These are phyloP conservation scores for Trematocara nigrifrons DNA, from an alignment of 2,113 vertebrate species.

Conservation along the genomic window DNA sequence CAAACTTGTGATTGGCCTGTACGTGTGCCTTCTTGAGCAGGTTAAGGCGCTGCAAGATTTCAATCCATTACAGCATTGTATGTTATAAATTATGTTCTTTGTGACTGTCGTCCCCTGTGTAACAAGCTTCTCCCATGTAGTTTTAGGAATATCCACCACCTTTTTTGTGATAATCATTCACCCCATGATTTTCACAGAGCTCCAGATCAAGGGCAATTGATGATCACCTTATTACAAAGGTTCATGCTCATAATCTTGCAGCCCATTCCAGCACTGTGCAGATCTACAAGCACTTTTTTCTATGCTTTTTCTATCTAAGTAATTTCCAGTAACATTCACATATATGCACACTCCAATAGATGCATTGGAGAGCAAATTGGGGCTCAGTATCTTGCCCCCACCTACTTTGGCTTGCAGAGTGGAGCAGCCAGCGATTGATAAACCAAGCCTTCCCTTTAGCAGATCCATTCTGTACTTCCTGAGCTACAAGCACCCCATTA, in stretches of 20 bases:
- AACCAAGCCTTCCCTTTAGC: accelerated
- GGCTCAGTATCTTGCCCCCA: neutral
- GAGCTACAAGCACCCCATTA: neutral
- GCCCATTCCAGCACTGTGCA: neutral
- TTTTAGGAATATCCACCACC: neutral
- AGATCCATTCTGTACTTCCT: neutral
- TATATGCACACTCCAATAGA: neutral
- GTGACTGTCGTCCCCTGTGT: neutral
- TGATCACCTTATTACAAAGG: neutral
- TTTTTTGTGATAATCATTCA: neutral
- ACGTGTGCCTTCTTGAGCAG: neutral
- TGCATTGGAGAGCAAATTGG: neutral
- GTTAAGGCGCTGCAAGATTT: neutral
- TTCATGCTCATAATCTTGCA: neutral
- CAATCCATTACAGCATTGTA: neutral
- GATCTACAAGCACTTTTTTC: neutral
- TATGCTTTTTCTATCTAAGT: neutral
- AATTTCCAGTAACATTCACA: neutral
- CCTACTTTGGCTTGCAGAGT: neutral
- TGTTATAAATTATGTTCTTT: neutral
- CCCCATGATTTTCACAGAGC: neutral
- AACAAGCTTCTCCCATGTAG: neutral
- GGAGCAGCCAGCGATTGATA: neutral
- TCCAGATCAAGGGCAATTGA: neutral
- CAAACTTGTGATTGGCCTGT: neutral